phyloP scores from a whole-genome alignment of 1,140 invertebrate genomes.

The Caenorhabditis remanei region DNA sequence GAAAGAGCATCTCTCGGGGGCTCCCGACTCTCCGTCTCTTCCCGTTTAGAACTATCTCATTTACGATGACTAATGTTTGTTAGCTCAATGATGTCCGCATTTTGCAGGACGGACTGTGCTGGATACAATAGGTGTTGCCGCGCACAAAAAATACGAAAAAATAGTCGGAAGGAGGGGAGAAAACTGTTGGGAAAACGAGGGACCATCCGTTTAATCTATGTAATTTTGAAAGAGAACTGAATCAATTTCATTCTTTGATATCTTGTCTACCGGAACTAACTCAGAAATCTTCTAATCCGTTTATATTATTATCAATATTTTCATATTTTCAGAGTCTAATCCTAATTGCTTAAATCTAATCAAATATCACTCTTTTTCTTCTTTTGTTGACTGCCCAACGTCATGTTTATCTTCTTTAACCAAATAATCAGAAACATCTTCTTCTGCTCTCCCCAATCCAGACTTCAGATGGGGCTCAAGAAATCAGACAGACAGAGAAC shows the following conservation, averaged over 20 bases:
- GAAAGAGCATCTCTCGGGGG: not conserved
- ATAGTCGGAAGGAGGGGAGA: not conserved
- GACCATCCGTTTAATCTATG: not conserved
- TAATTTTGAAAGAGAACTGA: not conserved
- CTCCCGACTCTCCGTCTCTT: conserved; percentile 5
- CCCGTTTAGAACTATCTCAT: conserved; percentile 10
- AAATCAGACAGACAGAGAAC: conserved; percentile 39
- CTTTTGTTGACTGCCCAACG: not conserved
- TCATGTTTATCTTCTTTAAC: conserved; percentile 1
- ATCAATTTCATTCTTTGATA: conserved; percentile 4
- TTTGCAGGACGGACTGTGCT: conserved; percentile 4
- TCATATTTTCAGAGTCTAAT: not conserved
- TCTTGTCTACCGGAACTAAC: not conserved
- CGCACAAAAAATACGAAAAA: not conserved
- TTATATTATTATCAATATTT: not conserved
- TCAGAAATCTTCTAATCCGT: conserved; percentile 11
- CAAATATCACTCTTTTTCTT: not conserved
- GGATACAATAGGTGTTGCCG: conserved; percentile 15
- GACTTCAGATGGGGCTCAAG: not conserved
- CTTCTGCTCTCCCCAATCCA: not conserved
- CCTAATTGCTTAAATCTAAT: conserved; percentile 40
- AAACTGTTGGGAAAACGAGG: not conserved
- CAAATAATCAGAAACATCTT: not conserved
- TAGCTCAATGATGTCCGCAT: conserved; percentile 39
- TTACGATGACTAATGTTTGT: conserved; percentile 48